Evolutionary conservation across 2,113 vertebrate genomes (phyloP), one percentile per base, ranked within the genome.

Genomic region (Platichthys stellatus): DNA sequence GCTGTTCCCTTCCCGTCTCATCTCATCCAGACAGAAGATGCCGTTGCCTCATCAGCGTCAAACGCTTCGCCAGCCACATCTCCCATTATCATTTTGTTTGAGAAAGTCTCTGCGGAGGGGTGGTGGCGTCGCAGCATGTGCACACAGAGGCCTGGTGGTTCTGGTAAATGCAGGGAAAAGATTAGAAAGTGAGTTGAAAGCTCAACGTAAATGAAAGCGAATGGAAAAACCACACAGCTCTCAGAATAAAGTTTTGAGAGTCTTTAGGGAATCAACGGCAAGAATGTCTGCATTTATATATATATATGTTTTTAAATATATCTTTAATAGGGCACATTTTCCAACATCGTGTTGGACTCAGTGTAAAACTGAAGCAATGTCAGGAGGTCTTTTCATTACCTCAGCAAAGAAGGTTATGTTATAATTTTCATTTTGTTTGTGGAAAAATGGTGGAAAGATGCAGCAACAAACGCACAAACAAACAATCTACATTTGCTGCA

Each of bases 151-250:
- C 47, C 28, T 26, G 57, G 31, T 23, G 56, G 53, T 58, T 74
- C 63, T 68, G 51, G 17, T 51, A 18, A 51, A 80, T 60, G 73
- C 49, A 47, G 79, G 63, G 43, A 69, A 69, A 38, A 73, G 63
- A 66, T 83, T 62, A 78, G 59, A 70, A 88, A 73, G 61, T 0
- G 23, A 72, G 74, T 51, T 61, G 63, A 54, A 62, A 63, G 56
- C 63, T 59, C 24, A 59, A 71, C 9, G 6, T 57, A 76, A 83
- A 90, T 88, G 77, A 89, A 58, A 82, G 72, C 0, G 20, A 51
- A 60, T 78, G 24, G 72, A 84, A 89, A 91, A 91, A 83, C 88
- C 88, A 45, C 58, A 5, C 28, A 6, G 54, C 62, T 76, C 78
- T 82, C 35, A 74, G 78, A 87, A 80, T 83, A 87, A 49, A 63